Base-by-base conservation (phyloP, 2,797 vertebrate species). In the Philypnodon macrostomus region DNA sequence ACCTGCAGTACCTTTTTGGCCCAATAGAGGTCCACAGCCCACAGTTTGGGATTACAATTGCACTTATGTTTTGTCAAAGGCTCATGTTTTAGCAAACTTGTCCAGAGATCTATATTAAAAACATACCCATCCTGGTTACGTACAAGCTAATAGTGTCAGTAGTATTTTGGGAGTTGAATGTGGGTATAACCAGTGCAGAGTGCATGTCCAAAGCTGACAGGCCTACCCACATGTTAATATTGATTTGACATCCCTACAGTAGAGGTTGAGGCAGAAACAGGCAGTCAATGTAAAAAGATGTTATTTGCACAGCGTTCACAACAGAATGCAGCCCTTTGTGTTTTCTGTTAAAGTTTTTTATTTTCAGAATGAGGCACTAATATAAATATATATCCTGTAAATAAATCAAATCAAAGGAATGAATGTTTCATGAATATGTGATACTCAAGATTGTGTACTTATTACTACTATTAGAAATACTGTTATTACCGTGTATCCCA, bases 371-470 rank as follows among this genome's bases (percentile, higher is more conserved):
- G 80, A 85, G 88, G 87, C 92, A 92, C 88, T 82, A 77, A 79
- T 76, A 76, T 75, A 75, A 73, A 77, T 84, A 84, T 77, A 70
- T 76, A 68, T n/a, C n/a, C 57, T 83, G 79, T 85, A 85, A 49
- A 82, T 79, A 75, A 53, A 48, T 69, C 26, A 37, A 75, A 58
- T 69, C 56, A 80, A 87, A 86, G 75, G 76, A 83, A 78, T 83
- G 80, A 80, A 84, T 83, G 80, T 85, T 91, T 93, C 85, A 89
- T 88, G n/a, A 88, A 85, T 80, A 88, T 92, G 88, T 91, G 89
- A 90, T 83, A 85, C 88, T 90, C 88, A 84, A 85, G 82, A 90
- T 91, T 91, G 65, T 77, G 64, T 79, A 3, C 21, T 62, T 54
- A 19, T 32, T 35, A 35, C 16, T 17, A 35, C 33, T 46, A 55